Conservation (phyloP, 2,888 invertebrate genomes). For the Cephus spinipes region DNA sequence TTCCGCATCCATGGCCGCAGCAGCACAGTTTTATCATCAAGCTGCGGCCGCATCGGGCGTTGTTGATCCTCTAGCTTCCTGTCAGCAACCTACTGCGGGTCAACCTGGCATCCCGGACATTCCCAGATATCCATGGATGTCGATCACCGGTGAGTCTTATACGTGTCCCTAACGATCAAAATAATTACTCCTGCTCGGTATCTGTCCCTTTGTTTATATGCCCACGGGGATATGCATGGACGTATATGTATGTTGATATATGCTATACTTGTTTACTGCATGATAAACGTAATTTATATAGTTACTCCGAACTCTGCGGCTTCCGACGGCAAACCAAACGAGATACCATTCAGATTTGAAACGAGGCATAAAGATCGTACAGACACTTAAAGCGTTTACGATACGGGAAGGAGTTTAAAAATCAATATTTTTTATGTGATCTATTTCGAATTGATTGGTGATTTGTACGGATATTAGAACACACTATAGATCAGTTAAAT, state of each 20-base stretch:
- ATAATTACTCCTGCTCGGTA: background rate
- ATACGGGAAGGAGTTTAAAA: background rate
- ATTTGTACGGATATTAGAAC: background rate
- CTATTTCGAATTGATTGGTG: background rate
- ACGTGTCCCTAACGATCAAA: background rate
- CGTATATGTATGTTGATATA: background rate
- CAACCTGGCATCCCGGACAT: conserved; percentile 89
- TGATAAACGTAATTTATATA: background rate
- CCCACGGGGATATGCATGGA: background rate
- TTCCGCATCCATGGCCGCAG: conserved; percentile 76
- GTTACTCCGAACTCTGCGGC: background rate
- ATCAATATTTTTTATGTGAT: background rate
- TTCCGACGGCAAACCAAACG: background rate
- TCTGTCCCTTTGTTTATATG: background rate
- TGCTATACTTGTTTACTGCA: background rate
- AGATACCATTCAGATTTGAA: background rate
- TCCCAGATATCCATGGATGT: conserved; percentile 96
- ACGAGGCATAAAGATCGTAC: background rate
- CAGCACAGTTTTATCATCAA: conserved; percentile 92
- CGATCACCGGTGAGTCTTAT: conserved; percentile 86
- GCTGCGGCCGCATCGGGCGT: conserved; percentile 81
- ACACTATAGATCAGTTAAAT: background rate
- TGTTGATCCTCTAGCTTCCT: conserved; percentile 85
- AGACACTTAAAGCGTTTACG: background rate
- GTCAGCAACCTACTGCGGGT: conserved; percentile 82